A percentile compares a stretch with the other conserved stretches of the same genome.
These are phyloP conservation scores for Sphaeridia pumilis DNA, from an alignment of 2,888 invertebrate species.

Conservation along the genomic window DNA sequence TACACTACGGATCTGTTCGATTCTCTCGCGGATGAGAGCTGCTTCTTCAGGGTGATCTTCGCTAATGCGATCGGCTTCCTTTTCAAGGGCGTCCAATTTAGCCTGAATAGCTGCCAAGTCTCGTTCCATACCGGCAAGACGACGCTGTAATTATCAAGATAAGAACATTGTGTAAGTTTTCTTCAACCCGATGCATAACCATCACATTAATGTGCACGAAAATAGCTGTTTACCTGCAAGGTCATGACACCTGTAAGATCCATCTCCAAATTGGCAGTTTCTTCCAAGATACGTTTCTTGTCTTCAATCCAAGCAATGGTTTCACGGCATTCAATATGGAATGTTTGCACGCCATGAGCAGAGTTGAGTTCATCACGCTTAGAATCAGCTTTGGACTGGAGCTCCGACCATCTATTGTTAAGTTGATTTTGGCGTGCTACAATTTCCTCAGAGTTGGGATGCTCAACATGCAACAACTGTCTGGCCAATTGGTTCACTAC, in stretches of 20 bases:
- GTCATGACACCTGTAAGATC: constrained; percentile 98
- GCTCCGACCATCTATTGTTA: constrained; percentile 38
- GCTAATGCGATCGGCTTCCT: constrained; percentile 84
- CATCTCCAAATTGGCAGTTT: constrained; percentile 96
- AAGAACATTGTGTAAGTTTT: too few relatives aligned
- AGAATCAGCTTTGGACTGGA: constrained; percentile 82
- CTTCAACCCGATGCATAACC: too few relatives aligned
- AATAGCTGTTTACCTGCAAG: constrained; percentile 45
- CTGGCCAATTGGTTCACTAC: constrained; percentile 95
- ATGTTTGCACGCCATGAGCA: constrained; percentile 95
- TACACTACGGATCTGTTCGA: constrained; percentile 76
- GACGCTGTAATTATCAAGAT: too few relatives aligned
- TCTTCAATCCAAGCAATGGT: constrained; percentile 99
- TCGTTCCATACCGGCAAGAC: constrained; percentile 95
- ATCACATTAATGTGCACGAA: too few relatives aligned
- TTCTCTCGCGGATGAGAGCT: constrained; percentile 74
- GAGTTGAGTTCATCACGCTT: constrained; percentile 92
- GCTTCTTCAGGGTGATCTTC: constrained; percentile 92
- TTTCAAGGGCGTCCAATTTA: constrained; percentile 83
- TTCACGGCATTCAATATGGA: constrained; percentile 98
- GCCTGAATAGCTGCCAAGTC: constrained; percentile 98
- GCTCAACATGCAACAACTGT: constrained; percentile 91
- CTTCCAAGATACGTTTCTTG: constrained; percentile 94
- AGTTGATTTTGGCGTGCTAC: constrained; percentile 73
- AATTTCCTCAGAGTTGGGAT: constrained; percentile 93